Base-by-base conservation (phyloP, 2,113 vertebrate species). In the Mesitornis unicolor region DNA sequence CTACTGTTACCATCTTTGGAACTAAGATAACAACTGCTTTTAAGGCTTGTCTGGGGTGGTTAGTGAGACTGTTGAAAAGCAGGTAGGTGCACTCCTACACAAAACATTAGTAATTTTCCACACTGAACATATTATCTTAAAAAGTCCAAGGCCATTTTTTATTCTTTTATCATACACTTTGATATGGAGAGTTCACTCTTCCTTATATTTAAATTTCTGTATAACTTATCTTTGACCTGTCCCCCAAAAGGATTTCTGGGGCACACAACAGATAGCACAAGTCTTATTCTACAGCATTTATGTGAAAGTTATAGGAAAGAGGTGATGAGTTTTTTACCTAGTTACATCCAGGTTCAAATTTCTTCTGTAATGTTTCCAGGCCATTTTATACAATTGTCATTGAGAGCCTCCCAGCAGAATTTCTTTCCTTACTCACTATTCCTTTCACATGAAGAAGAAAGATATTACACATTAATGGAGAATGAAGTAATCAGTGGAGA, bases 291-390 rank as follows among this genome's bases (percentile, higher is more conserved):
- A 11, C 9, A 7, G 12, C 5, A 35, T 10, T 56, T 42, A 22
- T 5, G 9, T 24, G 9, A 79, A 85, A 80, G 5, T 31, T 42
- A 54, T 13, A 64, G 4, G 57, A 83, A 79, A 63, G 13, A 67
- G 5, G 6, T 1, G 11, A 43, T 11, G 1, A 1, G 3, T 36
- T 24, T 74, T 79, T 64, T 13, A 5, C 11, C 22, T 53, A 16
- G 18, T 48, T 20, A 63, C 28, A 63, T 43, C 51, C 70, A 40
- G 1, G 1, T 71, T 88, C 9, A 26, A 48, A 15, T 70, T 75
- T 38, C 26, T 79, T 48, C 17, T 22, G 1, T 67, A 61, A 50
- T 11, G 4, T 53, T 75, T 82, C 38, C 11, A 43, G 31, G 31
- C 2, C 20, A 57, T 67, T 85, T 86, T 33, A 35, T 7, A 21